phyloP scores from a whole-genome alignment of 2,888 invertebrate genomes.

The Caenorhabditis sp. region DNA sequence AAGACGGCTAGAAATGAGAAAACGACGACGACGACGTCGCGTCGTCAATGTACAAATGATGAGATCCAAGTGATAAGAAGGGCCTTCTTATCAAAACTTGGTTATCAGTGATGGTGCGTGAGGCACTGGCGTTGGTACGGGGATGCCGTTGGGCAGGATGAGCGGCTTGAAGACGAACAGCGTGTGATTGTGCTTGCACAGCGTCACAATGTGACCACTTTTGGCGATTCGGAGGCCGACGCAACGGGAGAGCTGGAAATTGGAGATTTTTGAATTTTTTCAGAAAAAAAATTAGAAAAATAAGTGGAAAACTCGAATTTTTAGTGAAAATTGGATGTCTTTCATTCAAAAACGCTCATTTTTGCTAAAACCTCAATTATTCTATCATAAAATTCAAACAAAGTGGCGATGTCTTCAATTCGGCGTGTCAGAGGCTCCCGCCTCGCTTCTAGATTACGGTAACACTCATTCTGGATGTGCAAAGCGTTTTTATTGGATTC shows the following conservation, averaged over 20 bases:
- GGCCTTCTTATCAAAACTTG: slow-evolving; percentile 36
- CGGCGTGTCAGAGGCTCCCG: no score
- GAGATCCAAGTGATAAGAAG: no score
- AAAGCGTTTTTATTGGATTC: no score
- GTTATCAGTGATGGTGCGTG: slow-evolving; percentile 35
- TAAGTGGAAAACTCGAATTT: no score
- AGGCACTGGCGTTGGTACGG: slow-evolving; percentile 54
- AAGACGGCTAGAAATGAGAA: slow-evolving; percentile 26
- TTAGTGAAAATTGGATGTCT: no score
- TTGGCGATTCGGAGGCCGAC: slow-evolving; percentile 77
- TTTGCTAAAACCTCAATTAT: no score
- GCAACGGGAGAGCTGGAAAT: slow-evolving; percentile 78
- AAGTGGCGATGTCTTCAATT: no score
- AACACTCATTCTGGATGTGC: no score
- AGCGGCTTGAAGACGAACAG: slow-evolving; percentile 76
- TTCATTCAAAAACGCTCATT: no score
- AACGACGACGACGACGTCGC: slow-evolving; percentile 14
- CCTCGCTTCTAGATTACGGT: no score
- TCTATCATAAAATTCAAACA: no score
- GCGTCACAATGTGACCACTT: slow-evolving; percentile 76
- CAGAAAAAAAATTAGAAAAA: no score
- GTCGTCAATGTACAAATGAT: slow-evolving; percentile 33
- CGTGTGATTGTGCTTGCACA: slow-evolving; percentile 80
- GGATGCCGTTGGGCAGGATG: slow-evolving; percentile 52
- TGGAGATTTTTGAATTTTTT: neutral